These are phyloP conservation scores for Pharmacophagus antenor DNA, from an alignment of 2,888 invertebrate genomes.

Conservation along the genomic window DNA sequence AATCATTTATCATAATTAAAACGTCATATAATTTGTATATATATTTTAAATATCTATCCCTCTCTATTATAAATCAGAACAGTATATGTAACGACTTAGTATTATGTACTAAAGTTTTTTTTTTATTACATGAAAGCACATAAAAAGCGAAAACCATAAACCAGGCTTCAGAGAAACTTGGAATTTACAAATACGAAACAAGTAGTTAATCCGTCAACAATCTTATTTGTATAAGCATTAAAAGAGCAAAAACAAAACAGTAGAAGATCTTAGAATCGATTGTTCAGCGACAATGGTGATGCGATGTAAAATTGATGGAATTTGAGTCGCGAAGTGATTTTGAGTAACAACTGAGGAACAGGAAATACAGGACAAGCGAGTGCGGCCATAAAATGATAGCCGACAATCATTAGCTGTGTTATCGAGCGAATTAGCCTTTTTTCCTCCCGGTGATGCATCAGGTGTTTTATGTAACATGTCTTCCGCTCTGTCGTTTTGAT, in stretches of 20 bases:
- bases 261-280: slow-evolving; percentile 60
- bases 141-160: too few species aligned
- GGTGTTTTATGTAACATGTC: slow-evolving; percentile 40
- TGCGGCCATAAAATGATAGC: slow-evolving; percentile 43
- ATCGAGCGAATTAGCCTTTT: slow-evolving; percentile 53
- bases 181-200: slow-evolving; percentile 13
- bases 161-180: not conserved
- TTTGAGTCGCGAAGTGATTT: slow-evolving; percentile 61
- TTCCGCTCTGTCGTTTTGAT: slow-evolving; percentile 17
- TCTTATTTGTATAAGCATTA: slow-evolving; percentile 37
- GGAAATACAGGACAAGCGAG: slow-evolving; percentile 70
- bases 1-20: too few species aligned
- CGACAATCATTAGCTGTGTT: slow-evolving; percentile 53
- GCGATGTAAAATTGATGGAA: slow-evolving; percentile 48
- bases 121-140: too few species aligned
- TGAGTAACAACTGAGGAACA: slow-evolving; percentile 61
- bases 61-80: too few species aligned
- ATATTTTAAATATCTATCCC: too few species aligned
- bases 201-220: slow-evolving; percentile 28
- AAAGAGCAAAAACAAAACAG: slow-evolving; percentile 50
- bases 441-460: slow-evolving; percentile 39
- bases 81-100: too few species aligned
- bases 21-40: too few species aligned
- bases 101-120: too few species aligned
- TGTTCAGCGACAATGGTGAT: slow-evolving; percentile 58